These are phyloP conservation scores for Coendou prehensilis DNA, from an alignment of 2,797 vertebrate species.

Conservation along the genomic window DNA sequence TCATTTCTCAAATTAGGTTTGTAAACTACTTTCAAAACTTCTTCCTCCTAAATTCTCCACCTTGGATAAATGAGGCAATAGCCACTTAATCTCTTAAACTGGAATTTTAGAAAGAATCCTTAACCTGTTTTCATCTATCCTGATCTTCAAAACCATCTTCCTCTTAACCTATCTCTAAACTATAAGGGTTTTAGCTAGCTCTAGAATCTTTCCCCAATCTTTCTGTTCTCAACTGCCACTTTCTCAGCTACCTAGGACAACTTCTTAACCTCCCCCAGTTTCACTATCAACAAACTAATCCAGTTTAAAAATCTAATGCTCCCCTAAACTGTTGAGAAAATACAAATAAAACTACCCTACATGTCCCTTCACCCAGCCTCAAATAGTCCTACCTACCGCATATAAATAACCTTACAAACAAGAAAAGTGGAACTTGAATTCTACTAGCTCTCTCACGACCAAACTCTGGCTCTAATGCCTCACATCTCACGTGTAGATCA, in stretches of 20 bases:
- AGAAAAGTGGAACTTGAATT: background rate
- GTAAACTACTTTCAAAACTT: background rate
- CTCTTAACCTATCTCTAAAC: background rate
- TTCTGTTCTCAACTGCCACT: background rate
- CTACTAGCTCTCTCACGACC: background rate
- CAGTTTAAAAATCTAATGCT: slow-evolving; percentile 8
- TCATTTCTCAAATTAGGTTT: slow-evolving; percentile 8
- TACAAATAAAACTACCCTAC: background rate
- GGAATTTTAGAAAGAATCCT: slow-evolving; percentile 17
- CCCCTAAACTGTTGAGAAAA: background rate
- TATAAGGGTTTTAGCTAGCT: background rate
- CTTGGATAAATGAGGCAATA: background rate
- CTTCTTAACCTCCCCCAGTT: background rate
- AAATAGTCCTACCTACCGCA: background rate
- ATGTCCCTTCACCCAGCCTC: background rate
- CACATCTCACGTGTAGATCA: background rate
- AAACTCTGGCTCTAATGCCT: background rate
- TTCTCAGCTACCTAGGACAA: background rate
- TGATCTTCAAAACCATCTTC: background rate
- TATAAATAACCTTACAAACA: background rate
- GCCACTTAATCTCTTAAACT: background rate
- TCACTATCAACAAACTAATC: background rate
- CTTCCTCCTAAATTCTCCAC: background rate
- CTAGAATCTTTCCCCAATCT: background rate
- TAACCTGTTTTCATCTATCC: background rate